These are phyloP conservation scores for Botia almorhae DNA, from an alignment of 2,797 vertebrate species.

Conservation along the genomic window DNA sequence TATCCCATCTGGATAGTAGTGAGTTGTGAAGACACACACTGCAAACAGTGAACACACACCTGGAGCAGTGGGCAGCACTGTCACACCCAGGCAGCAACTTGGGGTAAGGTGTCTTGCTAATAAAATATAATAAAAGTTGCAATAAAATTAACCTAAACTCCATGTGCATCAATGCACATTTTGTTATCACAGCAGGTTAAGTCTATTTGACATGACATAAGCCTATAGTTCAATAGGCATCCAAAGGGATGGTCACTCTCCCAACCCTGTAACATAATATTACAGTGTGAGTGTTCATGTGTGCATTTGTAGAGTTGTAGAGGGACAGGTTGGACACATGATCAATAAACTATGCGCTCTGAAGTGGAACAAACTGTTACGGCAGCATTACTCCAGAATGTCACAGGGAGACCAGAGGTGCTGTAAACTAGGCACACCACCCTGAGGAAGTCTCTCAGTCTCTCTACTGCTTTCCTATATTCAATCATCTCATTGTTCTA, in stretches of 20 bases:
- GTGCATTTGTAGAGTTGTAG: constrained; percentile 11
- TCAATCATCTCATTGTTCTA: constrained; percentile 40
- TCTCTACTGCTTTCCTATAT: constrained; percentile 23
- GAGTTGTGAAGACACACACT: too few relatives aligned
- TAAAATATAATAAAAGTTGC: neutral
- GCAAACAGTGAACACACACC: too few relatives aligned
- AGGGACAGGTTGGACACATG: constrained; percentile 26
- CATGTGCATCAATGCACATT: neutral
- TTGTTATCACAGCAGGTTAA: neutral
- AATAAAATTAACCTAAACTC: neutral
- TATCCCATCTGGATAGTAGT: too few relatives aligned
- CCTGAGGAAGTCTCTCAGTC: constrained; percentile 36
- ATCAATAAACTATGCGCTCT: constrained; percentile 59
- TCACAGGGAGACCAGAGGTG: constrained; percentile 41
- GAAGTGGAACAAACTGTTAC: constrained; percentile 43
- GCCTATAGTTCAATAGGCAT: constrained; percentile 10
- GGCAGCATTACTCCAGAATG: constrained; percentile 56
- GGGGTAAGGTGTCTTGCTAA: neutral
- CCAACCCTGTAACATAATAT: constrained; percentile 3
- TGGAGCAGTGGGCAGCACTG: too few relatives aligned
- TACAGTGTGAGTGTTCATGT: constrained; percentile 4
- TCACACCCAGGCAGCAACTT: too few relatives aligned
- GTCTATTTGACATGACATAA: constrained; percentile 29
- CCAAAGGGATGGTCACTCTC: constrained; percentile 6
- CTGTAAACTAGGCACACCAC: constrained; percentile 39